These are phyloP conservation scores for Chauna torquata DNA, from an alignment of 2,113 vertebrate genomes.

Conservation along the genomic window DNA sequence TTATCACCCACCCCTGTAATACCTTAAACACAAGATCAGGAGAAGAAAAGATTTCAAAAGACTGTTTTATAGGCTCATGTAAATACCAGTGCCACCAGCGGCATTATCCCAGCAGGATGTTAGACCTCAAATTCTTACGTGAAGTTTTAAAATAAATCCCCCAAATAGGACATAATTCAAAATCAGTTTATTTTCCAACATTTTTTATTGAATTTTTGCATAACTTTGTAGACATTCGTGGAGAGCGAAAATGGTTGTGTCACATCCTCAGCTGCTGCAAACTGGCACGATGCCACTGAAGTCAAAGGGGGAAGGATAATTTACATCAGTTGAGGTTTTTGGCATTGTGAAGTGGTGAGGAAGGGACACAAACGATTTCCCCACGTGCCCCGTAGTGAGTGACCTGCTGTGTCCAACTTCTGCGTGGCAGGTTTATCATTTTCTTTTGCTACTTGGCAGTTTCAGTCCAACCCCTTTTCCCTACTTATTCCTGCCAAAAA, in stretches of 20 bases:
- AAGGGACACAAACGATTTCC: neutral
- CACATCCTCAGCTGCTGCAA: slow-evolving; percentile 1
- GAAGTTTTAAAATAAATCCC: neutral
- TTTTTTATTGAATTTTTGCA: neutral
- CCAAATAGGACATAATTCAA: neutral
- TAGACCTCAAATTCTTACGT: neutral
- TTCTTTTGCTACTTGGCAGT: neutral
- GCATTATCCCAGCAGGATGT: neutral
- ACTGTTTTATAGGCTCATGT: neutral
- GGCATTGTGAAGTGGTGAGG: neutral
- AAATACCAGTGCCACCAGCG: neutral
- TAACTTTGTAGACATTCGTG: neutral
- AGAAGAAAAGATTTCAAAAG: slow-evolving; percentile 14
- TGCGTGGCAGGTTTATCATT: neutral
- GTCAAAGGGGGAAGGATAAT: neutral
- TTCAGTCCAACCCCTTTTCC: neutral
- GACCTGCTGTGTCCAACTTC: neutral
- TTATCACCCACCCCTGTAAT: slow-evolving; percentile 20
- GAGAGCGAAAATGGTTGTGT: neutral
- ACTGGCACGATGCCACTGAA: neutral
- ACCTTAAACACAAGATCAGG: slow-evolving; percentile 14
- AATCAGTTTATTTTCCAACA: neutral
- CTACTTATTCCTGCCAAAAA: neutral
- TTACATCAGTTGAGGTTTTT: neutral
- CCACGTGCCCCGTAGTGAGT: neutral